Conservation (phyloP, 2,113 vertebrate genomes). For the Hepsetus odoe region DNA sequence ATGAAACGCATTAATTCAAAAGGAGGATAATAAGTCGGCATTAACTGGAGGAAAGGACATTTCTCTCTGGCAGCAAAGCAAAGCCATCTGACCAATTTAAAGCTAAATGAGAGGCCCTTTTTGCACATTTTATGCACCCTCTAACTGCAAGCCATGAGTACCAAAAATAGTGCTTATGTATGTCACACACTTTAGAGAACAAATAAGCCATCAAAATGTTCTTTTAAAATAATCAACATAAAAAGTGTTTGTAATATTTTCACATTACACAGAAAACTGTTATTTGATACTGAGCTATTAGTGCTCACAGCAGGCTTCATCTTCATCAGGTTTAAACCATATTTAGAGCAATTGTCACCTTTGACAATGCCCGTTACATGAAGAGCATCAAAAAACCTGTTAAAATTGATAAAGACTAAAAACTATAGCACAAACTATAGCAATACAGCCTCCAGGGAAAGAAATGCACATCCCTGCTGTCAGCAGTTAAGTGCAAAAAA, state of each 20-base stretch:
- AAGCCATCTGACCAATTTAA: conserved; percentile 39
- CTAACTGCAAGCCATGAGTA: conserved; percentile 16
- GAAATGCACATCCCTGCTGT: neutral
- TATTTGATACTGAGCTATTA: neutral
- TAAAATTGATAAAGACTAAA: conserved; percentile 34
- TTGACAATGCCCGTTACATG: neutral
- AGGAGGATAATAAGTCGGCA: conserved; percentile 44
- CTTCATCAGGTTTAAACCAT: neutral
- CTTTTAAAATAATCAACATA: neutral
- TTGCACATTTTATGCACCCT: neutral
- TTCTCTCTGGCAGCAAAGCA: conserved; percentile 22
- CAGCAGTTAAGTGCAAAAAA: neutral
- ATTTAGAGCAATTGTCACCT: neutral
- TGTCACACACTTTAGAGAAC: conserved; percentile 1
- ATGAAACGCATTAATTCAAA: conserved; percentile 51
- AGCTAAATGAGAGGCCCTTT: neutral
- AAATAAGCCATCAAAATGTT: conserved; percentile 12
- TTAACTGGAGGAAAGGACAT: conserved; percentile 39
- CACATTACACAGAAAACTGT: neutral
- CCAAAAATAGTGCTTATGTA: conserved; percentile 14
- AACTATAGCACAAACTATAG: neutral
- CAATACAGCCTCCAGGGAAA: neutral
- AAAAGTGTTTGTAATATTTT: conserved; percentile 14
- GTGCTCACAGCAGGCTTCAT: too few species aligned
- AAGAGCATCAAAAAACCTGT: conserved; percentile 6